Evolutionary conservation across 2,797 vertebrate species (phyloP), one percentile per base, ranked within the genome.

Genomic region (Rhabdophis nuchalis): DNA sequence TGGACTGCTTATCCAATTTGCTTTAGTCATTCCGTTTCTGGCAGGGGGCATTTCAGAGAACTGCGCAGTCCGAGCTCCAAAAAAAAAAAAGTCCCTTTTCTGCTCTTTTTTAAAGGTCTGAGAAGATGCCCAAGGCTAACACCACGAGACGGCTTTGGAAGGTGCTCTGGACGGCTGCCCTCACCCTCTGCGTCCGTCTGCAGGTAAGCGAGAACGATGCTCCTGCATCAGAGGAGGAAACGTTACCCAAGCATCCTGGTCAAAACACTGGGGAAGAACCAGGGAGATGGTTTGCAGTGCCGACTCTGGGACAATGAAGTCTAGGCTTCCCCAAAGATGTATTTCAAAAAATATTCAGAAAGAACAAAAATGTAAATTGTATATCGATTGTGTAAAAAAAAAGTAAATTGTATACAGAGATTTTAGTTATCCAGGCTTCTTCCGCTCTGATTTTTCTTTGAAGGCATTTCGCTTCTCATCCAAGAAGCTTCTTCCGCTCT

Each of bases 181-280:
- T 27, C 6, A n/a, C 32, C 50, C 57, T 98, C 93, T 96, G 1
- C 41, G 94, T 96, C 41, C 89, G 93, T 13, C 91, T 96, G 11
- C 97, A 98, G 98, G 98, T 98, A 98, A 36, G 90, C 58, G 16
- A 89, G 20, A 54, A 29, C 4, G 23, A 0, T 5, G 25, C 18
- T 50, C 50, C 52, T 16, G 4, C n/a, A 64, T n/a, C 53, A 88
- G 0, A 41, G 54, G 61, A 77, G 9, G 36, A 10, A 82, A 82
- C 25, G 20, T 23, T 46, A 82, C 23, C 4, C 4, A 9, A 41
- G 18, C 32, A 1, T 77, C 36, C 23, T 23, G 9, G 72, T 77
- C 36, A 77, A 77, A 41, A 41, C 9, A 23, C 32, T 77, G 68
- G 36, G 36, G 7, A 4, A 23, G 36, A 18, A 23, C 18, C 9